phyloP scores from a whole-genome alignment of 2,113 vertebrate genomes.

The Nanorana parkeri region DNA sequence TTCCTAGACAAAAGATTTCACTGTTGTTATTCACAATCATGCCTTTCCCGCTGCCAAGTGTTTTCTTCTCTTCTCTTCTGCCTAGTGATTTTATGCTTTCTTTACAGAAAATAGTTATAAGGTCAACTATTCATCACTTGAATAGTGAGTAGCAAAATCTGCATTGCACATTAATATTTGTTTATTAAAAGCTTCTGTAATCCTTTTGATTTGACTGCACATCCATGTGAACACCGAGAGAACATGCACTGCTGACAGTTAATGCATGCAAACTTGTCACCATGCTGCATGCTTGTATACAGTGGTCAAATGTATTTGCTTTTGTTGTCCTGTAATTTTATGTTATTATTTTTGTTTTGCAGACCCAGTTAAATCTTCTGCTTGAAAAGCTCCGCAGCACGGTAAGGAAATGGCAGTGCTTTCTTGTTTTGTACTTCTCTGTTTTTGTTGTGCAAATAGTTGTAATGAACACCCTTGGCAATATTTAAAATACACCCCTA shows the following conservation, averaged over 20 bases:
- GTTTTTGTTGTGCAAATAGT: too few relatives aligned
- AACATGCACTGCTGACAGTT: slow-evolving; percentile 71
- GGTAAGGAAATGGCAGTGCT: slow-evolving; percentile 74
- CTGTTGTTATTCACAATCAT: too few relatives aligned
- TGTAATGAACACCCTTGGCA: too few relatives aligned
- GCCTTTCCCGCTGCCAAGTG: too few relatives aligned
- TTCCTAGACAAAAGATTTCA: too few relatives aligned
- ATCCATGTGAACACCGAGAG: slow-evolving; percentile 61
- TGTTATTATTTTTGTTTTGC: slow-evolving; percentile 61
- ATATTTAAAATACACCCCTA: too few relatives aligned
- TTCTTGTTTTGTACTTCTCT: neutral
- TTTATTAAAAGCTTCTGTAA: slow-evolving; percentile 26
- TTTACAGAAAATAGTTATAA: slow-evolving; percentile 53
- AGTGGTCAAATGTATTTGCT: slow-evolving; percentile 56
- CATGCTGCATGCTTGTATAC: slow-evolving; percentile 66
- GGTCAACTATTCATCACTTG: slow-evolving; percentile 43
- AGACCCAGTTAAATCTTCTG: slow-evolving; percentile 96
- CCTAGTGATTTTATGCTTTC: slow-evolving; percentile 37
- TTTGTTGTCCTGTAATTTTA: slow-evolving; percentile 54
- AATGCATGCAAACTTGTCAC: slow-evolving; percentile 74
- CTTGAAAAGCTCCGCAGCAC: slow-evolving; percentile 97
- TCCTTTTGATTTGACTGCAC: slow-evolving; percentile 18
- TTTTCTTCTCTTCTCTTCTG: slow-evolving; percentile 9
- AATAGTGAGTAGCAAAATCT: slow-evolving; percentile 49
- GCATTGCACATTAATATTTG: slow-evolving; percentile 26